These are phyloP conservation scores for Daktulosphaira vitifoliae DNA, from an alignment of 1,140 invertebrate genomes.

Conservation along the genomic window DNA sequence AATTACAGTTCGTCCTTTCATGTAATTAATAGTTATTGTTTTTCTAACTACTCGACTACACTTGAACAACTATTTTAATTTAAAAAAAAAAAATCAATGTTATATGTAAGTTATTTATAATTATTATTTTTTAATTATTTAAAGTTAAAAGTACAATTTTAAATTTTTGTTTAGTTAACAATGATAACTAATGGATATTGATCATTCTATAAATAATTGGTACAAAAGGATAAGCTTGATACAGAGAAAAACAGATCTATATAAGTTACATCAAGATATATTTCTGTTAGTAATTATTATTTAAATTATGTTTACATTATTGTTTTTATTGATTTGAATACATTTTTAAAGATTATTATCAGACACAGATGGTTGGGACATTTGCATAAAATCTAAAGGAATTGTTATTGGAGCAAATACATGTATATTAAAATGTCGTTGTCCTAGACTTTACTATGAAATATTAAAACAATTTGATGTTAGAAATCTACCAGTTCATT, in stretches of 20 bases:
- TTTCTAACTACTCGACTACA: too few species aligned
- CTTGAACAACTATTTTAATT: too few species aligned
- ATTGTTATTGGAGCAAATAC: not conserved
- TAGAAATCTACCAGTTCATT: constrained; percentile 3
- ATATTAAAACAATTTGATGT: constrained; percentile 16
- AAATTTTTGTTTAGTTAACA: not conserved
- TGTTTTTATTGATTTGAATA: not conserved
- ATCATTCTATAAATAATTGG: constrained; percentile 13
- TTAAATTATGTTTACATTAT: not conserved
- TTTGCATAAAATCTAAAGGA: constrained; percentile 25
- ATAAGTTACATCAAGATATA: constrained; percentile 22
- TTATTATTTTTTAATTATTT: not conserved
- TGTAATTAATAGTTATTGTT: too few species aligned
- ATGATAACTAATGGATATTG: constrained; percentile 32
- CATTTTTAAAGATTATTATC: not conserved
- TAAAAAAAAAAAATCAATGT: too few species aligned
- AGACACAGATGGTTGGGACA: not conserved
- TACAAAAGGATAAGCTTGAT: constrained; percentile 28
- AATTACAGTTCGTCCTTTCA: too few species aligned
- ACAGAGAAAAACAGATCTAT: constrained; percentile 20
- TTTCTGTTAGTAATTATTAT: constrained; percentile 4
- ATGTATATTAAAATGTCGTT: constrained; percentile 23
- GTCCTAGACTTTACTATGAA: constrained; percentile 17
- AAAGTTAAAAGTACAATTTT: not conserved
- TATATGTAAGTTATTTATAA: not conserved